A percentile compares a stretch with the other conserved stretches of the same genome.
Evolutionary conservation across 2,113 vertebrate species (phyloP).

Genomic region (Neogale vison): DNA sequence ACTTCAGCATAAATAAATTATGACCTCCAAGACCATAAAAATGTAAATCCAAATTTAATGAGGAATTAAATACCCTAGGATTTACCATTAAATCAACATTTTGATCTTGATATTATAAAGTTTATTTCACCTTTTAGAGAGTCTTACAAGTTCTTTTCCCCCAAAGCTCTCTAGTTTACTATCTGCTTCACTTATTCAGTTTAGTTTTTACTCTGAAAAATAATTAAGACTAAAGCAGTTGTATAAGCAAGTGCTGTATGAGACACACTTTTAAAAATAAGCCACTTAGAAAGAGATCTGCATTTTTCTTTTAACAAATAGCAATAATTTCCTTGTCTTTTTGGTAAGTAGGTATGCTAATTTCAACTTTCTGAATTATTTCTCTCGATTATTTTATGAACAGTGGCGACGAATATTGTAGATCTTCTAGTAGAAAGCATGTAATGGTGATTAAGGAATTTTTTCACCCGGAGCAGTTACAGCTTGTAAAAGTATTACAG

Average conservation of each 20-base stretch:
- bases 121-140: constrained; percentile 53
- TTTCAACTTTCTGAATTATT: constrained; percentile 31
- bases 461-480: constrained; percentile 50
- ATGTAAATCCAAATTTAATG: constrained; percentile 83
- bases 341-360: neutral
- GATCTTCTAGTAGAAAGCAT: neutral
- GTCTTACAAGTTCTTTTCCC: neutral
- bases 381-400: neutral
- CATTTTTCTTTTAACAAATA: neutral
- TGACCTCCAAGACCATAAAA: constrained; percentile 79
- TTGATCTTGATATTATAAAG: constrained; percentile 57
- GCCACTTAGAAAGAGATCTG: neutral
- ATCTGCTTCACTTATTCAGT: neutral
- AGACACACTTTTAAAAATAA: neutral
- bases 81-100: constrained; percentile 77
- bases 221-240: neutral
- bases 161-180: neutral
- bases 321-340: neutral
- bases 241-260: neutral
- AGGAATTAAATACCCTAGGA: constrained; percentile 75
- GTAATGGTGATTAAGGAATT: constrained; percentile 26
- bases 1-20: constrained; percentile 70
- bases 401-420: neutral
- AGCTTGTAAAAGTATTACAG: constrained; percentile 56
- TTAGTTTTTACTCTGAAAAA: constrained; percentile 15